Conservation (phyloP, 1,140 invertebrate species). For the Plodia interpunctella region DNA sequence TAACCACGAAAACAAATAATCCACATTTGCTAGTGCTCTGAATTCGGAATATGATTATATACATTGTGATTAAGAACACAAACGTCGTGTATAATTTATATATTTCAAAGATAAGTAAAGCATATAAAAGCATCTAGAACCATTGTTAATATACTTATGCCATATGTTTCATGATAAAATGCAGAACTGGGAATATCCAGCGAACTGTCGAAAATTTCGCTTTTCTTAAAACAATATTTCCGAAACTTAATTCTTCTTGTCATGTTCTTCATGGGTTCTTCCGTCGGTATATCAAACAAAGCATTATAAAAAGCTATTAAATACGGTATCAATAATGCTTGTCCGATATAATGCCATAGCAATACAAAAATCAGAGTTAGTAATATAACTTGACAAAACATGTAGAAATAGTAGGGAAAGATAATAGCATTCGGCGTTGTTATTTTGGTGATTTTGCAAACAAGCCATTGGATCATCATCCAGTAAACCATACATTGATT, state of each 20-base stretch:
- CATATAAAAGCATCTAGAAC: background rate
- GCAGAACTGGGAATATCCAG: conserved; percentile 24
- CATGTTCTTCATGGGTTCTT: too few relatives aligned
- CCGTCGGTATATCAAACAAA: conserved; percentile 20
- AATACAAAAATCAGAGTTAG: conserved; percentile 41
- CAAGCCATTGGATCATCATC: conserved; percentile 60
- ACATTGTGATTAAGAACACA: too few relatives aligned
- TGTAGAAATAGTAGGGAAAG: conserved; percentile 65
- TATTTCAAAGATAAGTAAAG: background rate
- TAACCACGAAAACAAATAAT: too few relatives aligned
- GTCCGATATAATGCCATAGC: conserved; percentile 50
- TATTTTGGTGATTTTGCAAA: conserved; percentile 51
- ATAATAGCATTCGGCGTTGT: conserved; percentile 54
- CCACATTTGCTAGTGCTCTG: too few relatives aligned
- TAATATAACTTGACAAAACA: conserved; percentile 58
- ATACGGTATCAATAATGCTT: conserved; percentile 44
- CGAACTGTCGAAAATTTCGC: conserved; percentile 53
- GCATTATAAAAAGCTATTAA: conserved; percentile 38
- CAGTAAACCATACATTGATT: conserved; percentile 63
- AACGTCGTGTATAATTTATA: conserved; percentile 2
- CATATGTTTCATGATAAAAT: background rate
- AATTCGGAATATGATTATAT: too few relatives aligned
- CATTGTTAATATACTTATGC: background rate
- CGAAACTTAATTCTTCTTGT: conserved; percentile 34
- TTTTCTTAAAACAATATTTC: conserved; percentile 62